phyloP scores from a whole-genome alignment of 2,888 invertebrate genomes.

The Nycteola revayana region DNA sequence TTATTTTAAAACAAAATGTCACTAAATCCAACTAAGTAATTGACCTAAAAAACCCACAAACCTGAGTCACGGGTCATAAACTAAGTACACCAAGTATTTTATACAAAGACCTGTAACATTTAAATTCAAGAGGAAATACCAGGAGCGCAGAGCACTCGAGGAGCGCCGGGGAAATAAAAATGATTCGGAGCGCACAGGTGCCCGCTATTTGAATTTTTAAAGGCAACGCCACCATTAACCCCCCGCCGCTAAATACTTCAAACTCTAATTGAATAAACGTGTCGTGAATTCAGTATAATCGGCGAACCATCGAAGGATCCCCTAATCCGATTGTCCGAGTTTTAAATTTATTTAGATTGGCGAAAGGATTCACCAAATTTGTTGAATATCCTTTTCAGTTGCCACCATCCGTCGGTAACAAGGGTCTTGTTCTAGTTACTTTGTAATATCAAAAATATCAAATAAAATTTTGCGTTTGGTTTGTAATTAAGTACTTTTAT shows the following conservation, averaged over 20 bases:
- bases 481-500: too few relatives aligned
- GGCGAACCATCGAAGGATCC: conserved; percentile 43
- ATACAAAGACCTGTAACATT: background rate
- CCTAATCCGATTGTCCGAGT: conserved; percentile 41
- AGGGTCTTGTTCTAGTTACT: conserved; percentile 41
- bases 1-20: too few relatives aligned
- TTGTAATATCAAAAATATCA: conserved; percentile 42
- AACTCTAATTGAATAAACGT: conserved; percentile 69
- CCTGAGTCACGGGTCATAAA: too few relatives aligned
- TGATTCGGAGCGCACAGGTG: conserved; percentile 27
- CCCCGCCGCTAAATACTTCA: conserved; percentile 55
- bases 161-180: conserved; percentile 21
- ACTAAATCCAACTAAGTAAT: conserved; percentile 1
- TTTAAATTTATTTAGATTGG: conserved; percentile 52
- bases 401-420: conserved; percentile 25
- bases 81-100: too few relatives aligned
- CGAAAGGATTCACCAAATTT: conserved; percentile 42
- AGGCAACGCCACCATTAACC: conserved; percentile 29
- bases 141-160: conserved; percentile 11
- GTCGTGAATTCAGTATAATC: conserved; percentile 57
- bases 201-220: conserved; percentile 38
- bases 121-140: conserved; percentile 8
- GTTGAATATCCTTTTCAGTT: conserved; percentile 21
- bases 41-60: too few relatives aligned
- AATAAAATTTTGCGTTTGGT: too few relatives aligned